Evolutionary conservation across 2,113 vertebrate species (phyloP).

Genomic region (Pandion haliaetus): DNA sequence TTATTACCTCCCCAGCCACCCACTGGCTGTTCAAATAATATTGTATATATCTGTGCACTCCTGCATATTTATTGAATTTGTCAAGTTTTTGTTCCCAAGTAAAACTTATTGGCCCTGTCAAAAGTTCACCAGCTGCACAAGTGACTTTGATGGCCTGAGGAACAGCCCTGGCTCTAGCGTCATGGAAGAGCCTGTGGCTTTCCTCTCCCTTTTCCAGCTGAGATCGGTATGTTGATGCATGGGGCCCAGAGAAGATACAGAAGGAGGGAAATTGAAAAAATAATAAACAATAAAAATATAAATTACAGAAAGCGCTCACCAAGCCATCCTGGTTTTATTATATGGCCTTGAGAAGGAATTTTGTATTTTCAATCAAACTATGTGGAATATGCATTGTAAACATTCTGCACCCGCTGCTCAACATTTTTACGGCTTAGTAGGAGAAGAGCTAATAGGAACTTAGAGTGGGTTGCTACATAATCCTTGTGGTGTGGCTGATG

Average conservation of each 20-base stretch:
- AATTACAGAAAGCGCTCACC: slow-evolving; percentile 62
- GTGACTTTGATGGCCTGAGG: slow-evolving; percentile 58
- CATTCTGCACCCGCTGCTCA: slow-evolving; percentile 34
- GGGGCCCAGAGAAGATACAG: slow-evolving; percentile 65
- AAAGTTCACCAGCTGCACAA: slow-evolving; percentile 69
- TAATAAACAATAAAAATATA: slow-evolving; percentile 73
- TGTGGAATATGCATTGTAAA: slow-evolving; percentile 56
- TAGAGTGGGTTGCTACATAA: neutral
- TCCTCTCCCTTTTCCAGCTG: slow-evolving; percentile 70
- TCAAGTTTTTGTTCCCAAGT: slow-evolving; percentile 61
- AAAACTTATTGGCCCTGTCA: slow-evolving; percentile 52
- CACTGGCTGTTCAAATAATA: slow-evolving; percentile 42
- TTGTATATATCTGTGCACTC: slow-evolving; percentile 48
- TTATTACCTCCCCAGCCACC: slow-evolving; percentile 39
- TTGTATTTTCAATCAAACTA: slow-evolving; percentile 65
- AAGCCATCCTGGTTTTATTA: slow-evolving; percentile 72
- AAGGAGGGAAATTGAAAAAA: slow-evolving; percentile 71
- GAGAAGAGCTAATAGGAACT: neutral
- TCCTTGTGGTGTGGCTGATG: neutral
- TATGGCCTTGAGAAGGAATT: slow-evolving; percentile 70
- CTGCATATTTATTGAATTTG: slow-evolving; percentile 62
- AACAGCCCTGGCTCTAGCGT: slow-evolving; percentile 35
- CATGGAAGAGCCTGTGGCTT: slow-evolving; percentile 65
- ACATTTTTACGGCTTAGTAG: slow-evolving; percentile 15
- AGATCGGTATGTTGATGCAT: slow-evolving; percentile 68